Percentiles rank a stretch among this genome's conserved stretches.
Conservation (phyloP, 2,888 invertebrate species). For the Germaria angustata region DNA sequence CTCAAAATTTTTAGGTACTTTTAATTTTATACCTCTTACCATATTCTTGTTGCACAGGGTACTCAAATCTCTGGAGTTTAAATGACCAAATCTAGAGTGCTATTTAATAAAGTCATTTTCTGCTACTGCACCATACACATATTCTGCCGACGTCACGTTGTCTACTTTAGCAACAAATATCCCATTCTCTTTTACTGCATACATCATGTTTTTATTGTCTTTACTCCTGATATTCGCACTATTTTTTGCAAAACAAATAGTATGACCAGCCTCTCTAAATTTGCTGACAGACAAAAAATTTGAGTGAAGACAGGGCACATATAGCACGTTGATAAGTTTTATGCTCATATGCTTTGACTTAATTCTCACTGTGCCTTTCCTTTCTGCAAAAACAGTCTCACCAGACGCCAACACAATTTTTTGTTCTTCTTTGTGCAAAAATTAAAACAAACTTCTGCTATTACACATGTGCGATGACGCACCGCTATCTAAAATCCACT, state of each 20-base stretch:
- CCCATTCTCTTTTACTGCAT: background rate
- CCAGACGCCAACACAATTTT: constrained; percentile 28
- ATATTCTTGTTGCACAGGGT: background rate
- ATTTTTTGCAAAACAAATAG: constrained; percentile 34
- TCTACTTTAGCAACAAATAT: background rate
- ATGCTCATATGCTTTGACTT: background rate
- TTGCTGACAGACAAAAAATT: constrained; percentile 45
- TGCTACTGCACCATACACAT: background rate
- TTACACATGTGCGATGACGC: constrained; percentile 48
- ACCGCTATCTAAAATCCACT: constrained; percentile 46
- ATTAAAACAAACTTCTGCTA: constrained; percentile 15
- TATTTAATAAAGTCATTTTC: constrained; percentile 40
- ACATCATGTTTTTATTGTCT: background rate
- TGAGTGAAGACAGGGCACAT: constrained; percentile 43
- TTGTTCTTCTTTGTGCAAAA: constrained; percentile 4
- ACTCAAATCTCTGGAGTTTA: background rate
- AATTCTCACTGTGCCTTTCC: background rate
- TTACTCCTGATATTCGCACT: constrained; percentile 41
- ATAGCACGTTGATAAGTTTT: constrained; percentile 44
- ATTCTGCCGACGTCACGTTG: background rate
- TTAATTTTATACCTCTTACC: constrained; percentile 7
- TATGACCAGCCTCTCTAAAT: constrained; percentile 46
- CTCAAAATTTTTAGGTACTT: constrained; percentile 10
- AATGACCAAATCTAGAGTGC: constrained; percentile 34
- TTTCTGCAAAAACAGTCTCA: constrained; percentile 14